A percentile compares a stretch with the other conserved stretches of the same genome.
phyloP scores from a whole-genome alignment of 2,797 vertebrate genomes.

The Macrochelys suwanniensis region DNA sequence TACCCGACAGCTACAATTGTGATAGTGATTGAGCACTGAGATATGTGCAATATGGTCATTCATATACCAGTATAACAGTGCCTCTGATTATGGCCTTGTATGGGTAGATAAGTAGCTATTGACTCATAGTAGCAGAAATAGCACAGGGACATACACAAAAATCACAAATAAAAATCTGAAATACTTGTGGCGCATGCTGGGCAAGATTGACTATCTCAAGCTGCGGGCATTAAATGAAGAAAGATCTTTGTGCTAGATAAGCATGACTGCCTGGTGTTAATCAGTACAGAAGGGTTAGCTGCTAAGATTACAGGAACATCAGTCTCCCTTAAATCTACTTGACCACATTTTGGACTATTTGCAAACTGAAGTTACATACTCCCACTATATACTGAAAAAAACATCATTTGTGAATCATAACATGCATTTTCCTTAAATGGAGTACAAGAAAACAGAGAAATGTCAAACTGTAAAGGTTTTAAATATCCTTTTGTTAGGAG shows the following conservation, averaged over 20 bases:
- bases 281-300: slow-evolving; percentile 48
- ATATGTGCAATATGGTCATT: slow-evolving; percentile 2
- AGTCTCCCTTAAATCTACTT: slow-evolving; percentile 59
- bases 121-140: slow-evolving; percentile 3
- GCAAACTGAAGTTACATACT: slow-evolving; percentile 33
- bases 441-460: not conserved
- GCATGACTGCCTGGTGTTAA: slow-evolving; percentile 45
- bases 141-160: not conserved
- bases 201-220: slow-evolving; percentile 48
- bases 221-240: slow-evolving; percentile 46
- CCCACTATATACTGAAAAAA: not conserved
- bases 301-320: slow-evolving; percentile 48
- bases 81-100: slow-evolving; percentile 24
- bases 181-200: not conserved
- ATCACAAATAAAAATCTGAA: slow-evolving; percentile 44
- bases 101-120: slow-evolving; percentile 17
- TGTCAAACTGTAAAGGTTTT: not conserved
- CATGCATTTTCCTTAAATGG: not conserved
- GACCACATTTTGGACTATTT: slow-evolving; percentile 57
- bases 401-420: not conserved
- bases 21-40: not conserved
- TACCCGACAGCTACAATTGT: not conserved
- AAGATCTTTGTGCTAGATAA: slow-evolving; percentile 62
- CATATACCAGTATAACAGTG: not conserved
- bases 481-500: slow-evolving; percentile 25